Conservation (phyloP, 2,113 vertebrate species). For the Coracopsis vasa region DNA sequence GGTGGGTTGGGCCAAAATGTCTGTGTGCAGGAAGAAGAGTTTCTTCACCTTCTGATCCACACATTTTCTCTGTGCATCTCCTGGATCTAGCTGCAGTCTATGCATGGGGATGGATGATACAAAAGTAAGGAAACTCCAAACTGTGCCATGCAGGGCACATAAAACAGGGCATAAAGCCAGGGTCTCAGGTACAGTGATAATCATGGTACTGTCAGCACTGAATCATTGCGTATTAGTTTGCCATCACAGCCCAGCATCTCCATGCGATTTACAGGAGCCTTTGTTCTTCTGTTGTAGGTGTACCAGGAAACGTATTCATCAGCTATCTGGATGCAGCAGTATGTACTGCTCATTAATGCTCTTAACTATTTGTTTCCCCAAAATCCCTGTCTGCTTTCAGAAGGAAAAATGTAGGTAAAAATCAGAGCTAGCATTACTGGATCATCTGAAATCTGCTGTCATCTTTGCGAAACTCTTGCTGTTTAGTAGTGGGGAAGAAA, state of each 20-base stretch:
- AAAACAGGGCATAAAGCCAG: background rate
- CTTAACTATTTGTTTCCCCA: background rate
- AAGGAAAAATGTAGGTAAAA: background rate
- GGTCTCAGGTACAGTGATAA: background rate
- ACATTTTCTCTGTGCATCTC: background rate
- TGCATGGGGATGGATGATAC: background rate
- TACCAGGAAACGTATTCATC: background rate
- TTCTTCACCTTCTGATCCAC: background rate
- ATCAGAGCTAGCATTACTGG: background rate
- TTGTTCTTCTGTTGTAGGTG: background rate
- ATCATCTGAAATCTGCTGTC: background rate
- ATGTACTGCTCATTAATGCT: background rate
- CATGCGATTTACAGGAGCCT: background rate
- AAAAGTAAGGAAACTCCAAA: background rate
- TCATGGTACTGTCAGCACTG: background rate
- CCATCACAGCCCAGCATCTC: background rate
- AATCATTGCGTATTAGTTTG: background rate
- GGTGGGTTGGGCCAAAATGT: background rate
- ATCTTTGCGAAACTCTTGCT: background rate
- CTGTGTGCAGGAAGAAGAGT: background rate
- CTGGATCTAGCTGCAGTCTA: background rate
- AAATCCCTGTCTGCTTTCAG: background rate
- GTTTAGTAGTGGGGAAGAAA: background rate
- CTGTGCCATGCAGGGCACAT: background rate
- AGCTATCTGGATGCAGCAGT: background rate